Conservation (phyloP, 2,888 invertebrate species). For the Hirtodrosophila alboralis region DNA sequence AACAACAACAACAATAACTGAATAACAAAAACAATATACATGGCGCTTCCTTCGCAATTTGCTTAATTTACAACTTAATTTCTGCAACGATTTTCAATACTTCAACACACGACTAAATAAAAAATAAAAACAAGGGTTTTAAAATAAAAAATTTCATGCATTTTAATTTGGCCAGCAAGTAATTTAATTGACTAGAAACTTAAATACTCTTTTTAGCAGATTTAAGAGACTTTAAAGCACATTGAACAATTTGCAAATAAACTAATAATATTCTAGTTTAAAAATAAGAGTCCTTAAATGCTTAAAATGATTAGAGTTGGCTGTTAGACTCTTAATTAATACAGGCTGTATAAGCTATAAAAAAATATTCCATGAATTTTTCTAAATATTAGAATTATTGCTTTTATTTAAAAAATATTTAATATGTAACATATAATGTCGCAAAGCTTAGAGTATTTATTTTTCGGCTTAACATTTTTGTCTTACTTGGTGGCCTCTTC, state of each 20-base stretch:
- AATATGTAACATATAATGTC: no score
- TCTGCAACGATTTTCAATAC: constrained; percentile 61
- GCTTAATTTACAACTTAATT: constrained; percentile 74
- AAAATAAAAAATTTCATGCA: constrained; percentile 40
- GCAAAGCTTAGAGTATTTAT: no score
- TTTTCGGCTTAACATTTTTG: neutral
- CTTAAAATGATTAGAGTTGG: no score
- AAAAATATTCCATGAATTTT: no score
- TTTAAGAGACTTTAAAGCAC: no score
- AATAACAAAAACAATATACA: constrained; percentile 13
- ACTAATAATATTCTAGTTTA: no score
- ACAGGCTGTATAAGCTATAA: no score
- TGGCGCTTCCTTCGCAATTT: constrained; percentile 48
- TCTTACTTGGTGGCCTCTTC: neutral
- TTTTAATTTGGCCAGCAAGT: constrained; percentile 47
- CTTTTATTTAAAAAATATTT: neutral
- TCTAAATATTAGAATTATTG: no score
- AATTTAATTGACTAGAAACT: neutral
- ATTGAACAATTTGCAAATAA: no score
- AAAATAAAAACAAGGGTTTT: neutral
- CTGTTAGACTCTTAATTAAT: no score
- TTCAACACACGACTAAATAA: constrained; percentile 27
- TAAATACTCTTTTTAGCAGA: constrained; percentile 10
- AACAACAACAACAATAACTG: constrained; percentile 11
- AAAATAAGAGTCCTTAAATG: no score